Evolutionary conservation across 2,797 vertebrate genomes (phyloP), one percentile per base, ranked within the genome.

Genomic region (Enteromius argenteus): DNA sequence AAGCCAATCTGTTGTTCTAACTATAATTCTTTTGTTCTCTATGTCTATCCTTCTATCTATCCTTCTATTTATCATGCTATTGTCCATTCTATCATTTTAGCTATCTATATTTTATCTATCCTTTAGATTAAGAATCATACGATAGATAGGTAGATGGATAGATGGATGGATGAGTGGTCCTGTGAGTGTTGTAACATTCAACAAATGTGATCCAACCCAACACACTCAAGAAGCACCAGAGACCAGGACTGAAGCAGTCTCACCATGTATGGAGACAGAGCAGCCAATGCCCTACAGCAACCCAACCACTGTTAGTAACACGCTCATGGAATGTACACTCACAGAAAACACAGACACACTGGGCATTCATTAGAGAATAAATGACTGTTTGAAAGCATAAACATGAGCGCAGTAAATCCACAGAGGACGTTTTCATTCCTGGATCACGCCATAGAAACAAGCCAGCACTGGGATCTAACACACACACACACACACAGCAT

Each of bases 321-420:
- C 78, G 37, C 35, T 39, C 32, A 69, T 77, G 37, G 67, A 71
- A 88, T 56, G 56, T 46, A 78, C 60, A 78, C 79, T 72, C 72
- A 85, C 84, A 83, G 79, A 64, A 35, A 82, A 74, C 53, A 67
- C 46, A 83, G 46, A 84, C 73, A 84, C 74, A 83, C 62, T 74
- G 80, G 80, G 58, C 71, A 82, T 82, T 82, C 80, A 75, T 75
- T 74, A 81, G 27, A 82, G 71, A 82, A 82, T 74, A 82, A 74
- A 75, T 75, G 71, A 51, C 80, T 75, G 71, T 66, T 82, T 66
- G 80, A 66, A 82, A 82, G 71, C 80, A 74, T 62, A 75, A 82
- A 82, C 58, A 82, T 66, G 80, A 66, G 58, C 44, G 4, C 80
- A 82, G 80, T 82, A 66, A 82, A 76, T 83, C 72, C 62, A 79